Evolutionary conservation across 2,113 vertebrate genomes (phyloP).

Genomic region (Hyperoodon ampullatus): DNA sequence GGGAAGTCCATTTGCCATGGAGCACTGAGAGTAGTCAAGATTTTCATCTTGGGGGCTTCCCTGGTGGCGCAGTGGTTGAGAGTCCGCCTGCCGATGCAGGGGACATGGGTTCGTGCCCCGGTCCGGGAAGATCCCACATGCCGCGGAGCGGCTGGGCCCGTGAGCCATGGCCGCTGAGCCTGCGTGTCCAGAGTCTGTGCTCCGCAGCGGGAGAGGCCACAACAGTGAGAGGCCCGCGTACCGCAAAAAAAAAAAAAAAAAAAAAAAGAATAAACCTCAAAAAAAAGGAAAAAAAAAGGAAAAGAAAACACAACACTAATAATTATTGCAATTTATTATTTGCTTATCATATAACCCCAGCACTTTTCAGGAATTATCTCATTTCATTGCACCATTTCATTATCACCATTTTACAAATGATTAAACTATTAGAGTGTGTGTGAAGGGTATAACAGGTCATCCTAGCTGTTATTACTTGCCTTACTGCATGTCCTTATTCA

Average conservation of each 20-base stretch:
- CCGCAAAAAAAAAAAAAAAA: too few relatives aligned
- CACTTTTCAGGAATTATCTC: not conserved
- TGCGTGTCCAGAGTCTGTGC: too few relatives aligned
- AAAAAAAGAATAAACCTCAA: too few relatives aligned
- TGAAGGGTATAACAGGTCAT: not conserved
- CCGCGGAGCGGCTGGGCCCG: too few relatives aligned
- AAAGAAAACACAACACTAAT: not conserved
- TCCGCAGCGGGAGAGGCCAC: too few relatives aligned
- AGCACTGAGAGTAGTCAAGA: not conserved
- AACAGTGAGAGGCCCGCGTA: too few relatives aligned
- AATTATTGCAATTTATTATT: not conserved
- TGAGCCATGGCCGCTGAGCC: too few relatives aligned
- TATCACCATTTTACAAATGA: not conserved
- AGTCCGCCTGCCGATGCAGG: too few relatives aligned
- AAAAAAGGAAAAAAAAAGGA: too few relatives aligned
- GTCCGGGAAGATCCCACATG: too few relatives aligned
- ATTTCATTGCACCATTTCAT: slow-evolving; percentile 26
- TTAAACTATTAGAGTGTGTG: not conserved
- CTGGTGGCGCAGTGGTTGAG: too few relatives aligned
- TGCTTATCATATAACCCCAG: not conserved
- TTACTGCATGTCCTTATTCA: not conserved
- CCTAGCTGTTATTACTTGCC: not conserved
- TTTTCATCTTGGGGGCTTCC: not conserved
- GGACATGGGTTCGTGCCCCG: too few relatives aligned
- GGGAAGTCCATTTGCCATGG: not conserved